Evolutionary conservation across 2,113 vertebrate species (phyloP).

Genomic region (Aleadryas rufinucha): DNA sequence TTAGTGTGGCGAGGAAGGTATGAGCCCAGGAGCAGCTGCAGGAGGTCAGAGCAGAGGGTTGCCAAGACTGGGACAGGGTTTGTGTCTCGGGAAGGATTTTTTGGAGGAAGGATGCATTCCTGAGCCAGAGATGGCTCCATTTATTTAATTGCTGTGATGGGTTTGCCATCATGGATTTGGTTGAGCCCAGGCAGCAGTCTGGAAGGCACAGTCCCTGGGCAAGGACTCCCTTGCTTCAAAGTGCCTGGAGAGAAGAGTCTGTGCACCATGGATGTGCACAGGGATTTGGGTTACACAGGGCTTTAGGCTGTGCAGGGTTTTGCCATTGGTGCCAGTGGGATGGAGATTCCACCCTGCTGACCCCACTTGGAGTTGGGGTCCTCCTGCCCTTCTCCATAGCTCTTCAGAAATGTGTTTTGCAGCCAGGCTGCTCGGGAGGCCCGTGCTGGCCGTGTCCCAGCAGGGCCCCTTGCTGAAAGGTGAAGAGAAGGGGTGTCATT

Average conservation of each 20-base stretch:
- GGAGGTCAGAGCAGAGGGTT: not conserved
- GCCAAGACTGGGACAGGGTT: fast-evolving
- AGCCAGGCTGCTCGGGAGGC: not conserved
- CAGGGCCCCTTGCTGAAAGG: not conserved
- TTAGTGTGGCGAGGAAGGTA: not conserved
- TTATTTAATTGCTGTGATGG: not conserved
- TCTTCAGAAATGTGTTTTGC: not conserved
- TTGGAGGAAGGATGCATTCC: not conserved
- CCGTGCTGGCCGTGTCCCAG: not conserved
- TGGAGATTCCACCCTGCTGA: not conserved
- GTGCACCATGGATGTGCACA: fast-evolving
- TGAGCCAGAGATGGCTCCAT: not conserved
- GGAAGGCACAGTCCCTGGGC: not conserved
- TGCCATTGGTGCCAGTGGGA: not conserved
- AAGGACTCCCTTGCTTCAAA: not conserved
- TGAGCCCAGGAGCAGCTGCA: not conserved
- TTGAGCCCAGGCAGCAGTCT: not conserved
- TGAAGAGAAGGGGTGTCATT: not conserved
- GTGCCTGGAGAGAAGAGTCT: not conserved
- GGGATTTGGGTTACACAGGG: not conserved
- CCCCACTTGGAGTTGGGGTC: fast-evolving
- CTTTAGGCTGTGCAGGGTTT: not conserved
- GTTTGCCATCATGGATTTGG: not conserved
- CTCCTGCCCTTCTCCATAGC: not conserved
- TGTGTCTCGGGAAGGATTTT: not conserved